Evolutionary conservation across 2,888 invertebrate species (phyloP).

Genomic region (Phortica magna): DNA sequence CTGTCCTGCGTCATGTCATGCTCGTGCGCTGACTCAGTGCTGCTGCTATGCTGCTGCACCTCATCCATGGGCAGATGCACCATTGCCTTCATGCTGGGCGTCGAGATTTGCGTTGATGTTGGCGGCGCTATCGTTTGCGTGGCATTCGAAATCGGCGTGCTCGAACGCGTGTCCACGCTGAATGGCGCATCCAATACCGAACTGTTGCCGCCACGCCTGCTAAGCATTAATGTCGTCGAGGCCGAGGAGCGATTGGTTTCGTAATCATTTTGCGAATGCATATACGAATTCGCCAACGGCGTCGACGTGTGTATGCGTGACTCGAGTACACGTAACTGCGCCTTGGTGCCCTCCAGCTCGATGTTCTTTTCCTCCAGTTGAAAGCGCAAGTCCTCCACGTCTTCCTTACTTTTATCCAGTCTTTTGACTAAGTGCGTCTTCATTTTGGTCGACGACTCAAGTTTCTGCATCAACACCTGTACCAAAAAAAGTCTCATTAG

Average conservation of each 20-base stretch:
- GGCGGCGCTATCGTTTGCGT: constrained; percentile 61
- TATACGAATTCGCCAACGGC: constrained; percentile 76
- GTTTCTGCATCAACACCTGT: constrained; percentile 85
- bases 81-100: constrained; percentile 81
- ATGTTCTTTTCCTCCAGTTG: constrained; percentile 90
- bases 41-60: constrained; percentile 80
- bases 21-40: constrained; percentile 83
- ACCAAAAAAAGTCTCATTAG: constrained; percentile 47
- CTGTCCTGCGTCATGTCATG: constrained; percentile 69
- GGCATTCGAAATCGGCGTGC: constrained; percentile 48
- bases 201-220: constrained; percentile 68
- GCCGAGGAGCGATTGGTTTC: constrained; percentile 75
- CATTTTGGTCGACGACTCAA: constrained; percentile 84
- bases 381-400: constrained; percentile 89
- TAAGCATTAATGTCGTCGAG: constrained; percentile 72
- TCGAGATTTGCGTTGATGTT: constrained; percentile 76
- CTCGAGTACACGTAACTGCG: constrained; percentile 87
- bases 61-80: constrained; percentile 80
- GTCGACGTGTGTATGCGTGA: constrained; percentile 76
- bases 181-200: constrained; percentile 50
- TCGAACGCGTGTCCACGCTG: constrained; percentile 56
- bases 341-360: constrained; percentile 89
- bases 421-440: constrained; percentile 83
- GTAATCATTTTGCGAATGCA: constrained; percentile 75
- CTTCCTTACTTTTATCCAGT: constrained; percentile 86